Conservation (phyloP, 2,113 vertebrate genomes). For the Indri indri region DNA sequence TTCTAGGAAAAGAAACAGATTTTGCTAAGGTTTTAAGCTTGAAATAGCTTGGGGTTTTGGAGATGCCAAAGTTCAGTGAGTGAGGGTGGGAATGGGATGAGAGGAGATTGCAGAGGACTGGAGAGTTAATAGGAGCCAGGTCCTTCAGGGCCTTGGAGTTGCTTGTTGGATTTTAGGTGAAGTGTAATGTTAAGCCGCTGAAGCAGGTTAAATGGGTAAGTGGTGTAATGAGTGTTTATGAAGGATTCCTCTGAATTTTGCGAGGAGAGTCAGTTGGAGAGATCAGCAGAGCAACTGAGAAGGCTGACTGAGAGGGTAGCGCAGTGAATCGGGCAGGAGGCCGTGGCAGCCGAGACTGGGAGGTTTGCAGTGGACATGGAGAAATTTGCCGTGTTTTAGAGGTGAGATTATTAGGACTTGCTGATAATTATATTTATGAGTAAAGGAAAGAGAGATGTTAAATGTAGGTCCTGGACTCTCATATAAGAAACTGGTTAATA, state of each 20-base stretch:
- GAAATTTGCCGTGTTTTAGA: not conserved
- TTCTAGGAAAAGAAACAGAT: not conserved
- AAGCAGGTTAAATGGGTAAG: not conserved
- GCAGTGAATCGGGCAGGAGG: not conserved
- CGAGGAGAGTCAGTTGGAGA: not conserved
- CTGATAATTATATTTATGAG: not conserved
- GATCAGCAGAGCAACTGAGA: not conserved
- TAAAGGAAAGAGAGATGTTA: not conserved
- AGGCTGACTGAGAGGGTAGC: not conserved
- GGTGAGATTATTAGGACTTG: not conserved
- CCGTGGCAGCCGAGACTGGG: not conserved
- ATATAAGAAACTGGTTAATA: not conserved
- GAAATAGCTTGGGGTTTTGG: not conserved
- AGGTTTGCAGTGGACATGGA: not conserved
- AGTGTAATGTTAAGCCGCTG: not conserved
- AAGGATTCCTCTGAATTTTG: not conserved
- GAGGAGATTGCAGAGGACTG: not conserved
- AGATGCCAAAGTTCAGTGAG: not conserved
- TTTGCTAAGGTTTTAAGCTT: not conserved
- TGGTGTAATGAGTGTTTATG: not conserved
- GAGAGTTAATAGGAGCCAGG: not conserved
- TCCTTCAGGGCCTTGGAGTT: fast-evolving
- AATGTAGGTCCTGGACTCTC: not conserved
- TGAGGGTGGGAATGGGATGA: not conserved
- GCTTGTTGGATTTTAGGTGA: not conserved